These are phyloP conservation scores for Liasis olivaceus DNA, from an alignment of 2,797 vertebrate genomes.

Conservation along the genomic window DNA sequence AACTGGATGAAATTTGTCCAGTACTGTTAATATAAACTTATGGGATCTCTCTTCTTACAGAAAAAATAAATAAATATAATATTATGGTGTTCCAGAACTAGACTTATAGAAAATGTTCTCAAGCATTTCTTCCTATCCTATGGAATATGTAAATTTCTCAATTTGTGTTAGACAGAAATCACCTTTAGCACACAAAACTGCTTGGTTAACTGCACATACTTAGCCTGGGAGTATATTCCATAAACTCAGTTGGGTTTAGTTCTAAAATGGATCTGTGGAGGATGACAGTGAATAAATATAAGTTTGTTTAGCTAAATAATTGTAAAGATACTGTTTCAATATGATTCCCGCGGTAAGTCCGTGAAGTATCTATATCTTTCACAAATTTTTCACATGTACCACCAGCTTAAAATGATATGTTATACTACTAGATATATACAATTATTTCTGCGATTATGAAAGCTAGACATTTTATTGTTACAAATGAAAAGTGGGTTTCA, in stretches of 20 bases:
- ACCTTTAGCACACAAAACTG: neutral
- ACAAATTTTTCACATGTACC: neutral
- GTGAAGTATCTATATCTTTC: neutral
- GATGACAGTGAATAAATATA: neutral
- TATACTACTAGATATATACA: neutral
- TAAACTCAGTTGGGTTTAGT: neutral
- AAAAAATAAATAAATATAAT: neutral
- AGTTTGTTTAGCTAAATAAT: neutral
- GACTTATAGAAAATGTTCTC: neutral
- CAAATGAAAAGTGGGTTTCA: neutral
- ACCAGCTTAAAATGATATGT: neutral
- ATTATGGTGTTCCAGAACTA: neutral
- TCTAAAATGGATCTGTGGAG: neutral
- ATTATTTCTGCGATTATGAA: neutral
- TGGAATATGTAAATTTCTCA: neutral
- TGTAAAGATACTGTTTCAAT: neutral
- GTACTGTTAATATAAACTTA: constrained; percentile 19
- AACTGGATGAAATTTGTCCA: neutral
- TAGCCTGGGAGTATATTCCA: neutral
- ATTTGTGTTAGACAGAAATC: neutral
- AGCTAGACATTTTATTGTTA: neutral
- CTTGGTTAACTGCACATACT: neutral
- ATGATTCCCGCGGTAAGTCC: neutral
- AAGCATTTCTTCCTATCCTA: neutral
- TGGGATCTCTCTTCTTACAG: neutral